Conservation (phyloP, 2,888 invertebrate species). For the Smittia aterrima region DNA sequence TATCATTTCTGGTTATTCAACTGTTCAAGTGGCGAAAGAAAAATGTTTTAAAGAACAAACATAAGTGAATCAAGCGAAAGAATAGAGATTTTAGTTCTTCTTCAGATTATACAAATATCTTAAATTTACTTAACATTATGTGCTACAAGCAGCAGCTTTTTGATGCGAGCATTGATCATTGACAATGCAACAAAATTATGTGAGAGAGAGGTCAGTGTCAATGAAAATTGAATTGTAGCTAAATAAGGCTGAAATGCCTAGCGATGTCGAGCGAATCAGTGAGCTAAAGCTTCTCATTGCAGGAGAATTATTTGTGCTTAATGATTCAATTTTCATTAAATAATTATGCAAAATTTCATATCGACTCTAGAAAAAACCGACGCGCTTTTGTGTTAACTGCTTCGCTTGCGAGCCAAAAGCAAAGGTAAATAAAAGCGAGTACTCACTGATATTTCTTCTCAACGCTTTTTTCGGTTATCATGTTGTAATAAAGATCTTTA, state of each 20-base stretch:
- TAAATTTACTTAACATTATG: neutral
- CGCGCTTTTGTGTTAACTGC: too few relatives aligned
- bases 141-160: neutral
- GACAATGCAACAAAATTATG: neutral
- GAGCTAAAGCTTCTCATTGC: too few relatives aligned
- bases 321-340: too few relatives aligned
- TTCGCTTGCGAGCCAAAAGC: neutral
- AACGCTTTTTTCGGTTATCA: neutral
- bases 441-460: neutral
- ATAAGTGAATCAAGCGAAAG: too few relatives aligned
- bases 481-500: neutral
- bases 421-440: neutral
- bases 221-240: neutral
- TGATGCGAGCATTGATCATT: neutral
- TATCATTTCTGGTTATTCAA: conserved; percentile 25
- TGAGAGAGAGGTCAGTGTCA: conserved; percentile 7
- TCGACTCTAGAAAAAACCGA: too few relatives aligned
- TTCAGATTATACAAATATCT: too few relatives aligned
- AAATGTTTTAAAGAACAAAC: too few relatives aligned
- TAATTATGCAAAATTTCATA: neutral
- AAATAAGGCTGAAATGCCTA: neutral
- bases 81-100: too few relatives aligned
- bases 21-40: too few relatives aligned
- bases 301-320: too few relatives aligned
- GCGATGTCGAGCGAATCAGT: too few relatives aligned